These are phyloP conservation scores for Parelbella ahira DNA, from an alignment of 2,888 invertebrate genomes.

Conservation along the genomic window DNA sequence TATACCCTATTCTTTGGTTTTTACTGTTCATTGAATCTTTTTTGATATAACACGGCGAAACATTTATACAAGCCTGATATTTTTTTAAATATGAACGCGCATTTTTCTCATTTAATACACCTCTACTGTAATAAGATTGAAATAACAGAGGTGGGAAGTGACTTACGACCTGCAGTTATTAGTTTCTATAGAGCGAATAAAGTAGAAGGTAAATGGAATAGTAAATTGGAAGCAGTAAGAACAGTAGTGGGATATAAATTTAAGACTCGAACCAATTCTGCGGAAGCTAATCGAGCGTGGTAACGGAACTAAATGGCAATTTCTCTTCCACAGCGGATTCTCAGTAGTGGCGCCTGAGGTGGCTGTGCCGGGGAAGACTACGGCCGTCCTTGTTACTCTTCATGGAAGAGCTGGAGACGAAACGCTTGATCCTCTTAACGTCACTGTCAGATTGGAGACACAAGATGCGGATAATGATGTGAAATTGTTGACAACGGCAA, in stretches of 20 bases:
- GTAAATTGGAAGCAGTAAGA: slow-evolving; percentile 18
- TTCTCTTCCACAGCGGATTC: slow-evolving; percentile 76
- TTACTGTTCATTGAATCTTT: slow-evolving; percentile 7
- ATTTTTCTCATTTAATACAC: slow-evolving; percentile 11
- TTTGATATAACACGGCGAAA: not conserved
- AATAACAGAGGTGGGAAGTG: slow-evolving; percentile 16
- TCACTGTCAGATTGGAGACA: slow-evolving; percentile 79
- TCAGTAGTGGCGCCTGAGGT: slow-evolving; percentile 84
- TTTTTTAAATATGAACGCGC: slow-evolving; percentile 7
- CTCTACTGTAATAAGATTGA: slow-evolving; percentile 4
- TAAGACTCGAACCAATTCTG: slow-evolving; percentile 21
- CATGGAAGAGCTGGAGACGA: slow-evolving; percentile 71
- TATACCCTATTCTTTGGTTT: slow-evolving; percentile 14
- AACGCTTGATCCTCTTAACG: slow-evolving; percentile 75
- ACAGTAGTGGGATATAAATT: slow-evolving; percentile 22
- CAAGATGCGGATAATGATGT: slow-evolving; percentile 69
- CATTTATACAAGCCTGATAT: slow-evolving; percentile 7
- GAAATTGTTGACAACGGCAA: slow-evolving; percentile 66
- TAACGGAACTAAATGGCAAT: slow-evolving; percentile 23
- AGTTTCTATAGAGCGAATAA: slow-evolving; percentile 6
- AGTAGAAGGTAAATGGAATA: slow-evolving; percentile 10
- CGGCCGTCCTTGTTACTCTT: slow-evolving; percentile 83
- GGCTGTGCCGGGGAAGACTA: slow-evolving; percentile 83
- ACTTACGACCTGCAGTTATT: slow-evolving; percentile 14
- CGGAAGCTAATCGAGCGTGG: slow-evolving; percentile 17